Evolutionary conservation across 2,797 vertebrate genomes (phyloP), one percentile per base, ranked within the genome.

Genomic region (Silurus lanzhouensis): DNA sequence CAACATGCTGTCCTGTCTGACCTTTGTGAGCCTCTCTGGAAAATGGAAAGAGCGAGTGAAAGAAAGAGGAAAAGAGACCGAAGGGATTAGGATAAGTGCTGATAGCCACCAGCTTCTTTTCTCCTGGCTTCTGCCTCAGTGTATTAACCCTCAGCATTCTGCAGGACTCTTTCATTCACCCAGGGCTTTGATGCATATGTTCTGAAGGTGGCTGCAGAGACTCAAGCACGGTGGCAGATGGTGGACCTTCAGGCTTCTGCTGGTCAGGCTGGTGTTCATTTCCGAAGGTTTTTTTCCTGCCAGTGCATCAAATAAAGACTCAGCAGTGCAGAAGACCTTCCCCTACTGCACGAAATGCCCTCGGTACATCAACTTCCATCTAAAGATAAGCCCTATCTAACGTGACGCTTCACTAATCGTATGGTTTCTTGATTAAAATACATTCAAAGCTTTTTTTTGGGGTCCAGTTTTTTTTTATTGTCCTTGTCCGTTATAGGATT

Each of bases 291-390:
- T 95, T 96, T 96, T 97, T 96, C 95, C 95, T 96, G 93, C 96
- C 96, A 96, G 93, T 95, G 94, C 95, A 96, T 90, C 96, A 96
- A 95, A 96, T 96, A 96, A 96, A 97, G 94, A 96, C 91, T 96
- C 96, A 97, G 93, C 94, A 96, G 96, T 96, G 97, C 96, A 97
- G 96, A 97, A 98, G 95, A 96, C 96, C 96, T 96, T 96, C 95
- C 96, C 94, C 96, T 97, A 94, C 87, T 86, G 57, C 58, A 66
- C 46, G 85, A 84, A 88, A 89, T 87, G 81, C 83, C 83, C 87
- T 87, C 66, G 84, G 83, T 84, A 75, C 72, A 84, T 80, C 75
- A 81, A 88, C 61, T 6, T 25, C 67, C 58, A 84, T 89, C 84
- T 83, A 70, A 22, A 86, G 64, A 82, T 85, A 89, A 88, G 83